A percentile compares a stretch with the other conserved stretches of the same genome.
phyloP scores from a whole-genome alignment of 2,113 vertebrate genomes.

The Channa maculata region DNA sequence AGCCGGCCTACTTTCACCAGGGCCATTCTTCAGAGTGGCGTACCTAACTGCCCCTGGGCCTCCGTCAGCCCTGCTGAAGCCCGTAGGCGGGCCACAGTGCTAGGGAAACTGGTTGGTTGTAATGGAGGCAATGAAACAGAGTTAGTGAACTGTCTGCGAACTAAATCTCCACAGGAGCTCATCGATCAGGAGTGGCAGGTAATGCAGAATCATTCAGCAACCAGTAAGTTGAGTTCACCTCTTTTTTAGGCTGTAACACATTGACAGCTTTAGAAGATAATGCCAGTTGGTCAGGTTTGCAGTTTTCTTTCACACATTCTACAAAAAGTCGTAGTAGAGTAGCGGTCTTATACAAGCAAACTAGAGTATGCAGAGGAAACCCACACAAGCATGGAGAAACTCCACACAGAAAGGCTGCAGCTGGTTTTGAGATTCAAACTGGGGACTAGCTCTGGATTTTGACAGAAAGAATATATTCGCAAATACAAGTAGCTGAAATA shows the following conservation, averaged over 20 bases:
- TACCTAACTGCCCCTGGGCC: conserved; percentile 92
- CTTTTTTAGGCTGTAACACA: background rate
- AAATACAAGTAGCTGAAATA: too few species aligned
- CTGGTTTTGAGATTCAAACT: too few species aligned
- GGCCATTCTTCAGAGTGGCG: conserved; percentile 90
- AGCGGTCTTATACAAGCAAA: too few species aligned
- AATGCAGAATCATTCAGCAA: conserved; percentile 46
- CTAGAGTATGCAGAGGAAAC: too few species aligned
- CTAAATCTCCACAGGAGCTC: conserved; percentile 84
- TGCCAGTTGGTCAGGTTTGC: background rate
- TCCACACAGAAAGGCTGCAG: too few species aligned
- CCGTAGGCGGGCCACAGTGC: conserved; percentile 82
- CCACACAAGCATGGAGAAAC: too few species aligned
- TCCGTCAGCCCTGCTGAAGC: conserved; percentile 86
- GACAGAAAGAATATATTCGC: too few species aligned
- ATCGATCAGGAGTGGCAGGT: conserved; percentile 89
- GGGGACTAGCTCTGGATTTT: too few species aligned
- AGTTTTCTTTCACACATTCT: too few species aligned
- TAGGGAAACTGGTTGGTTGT: conserved; percentile 87
- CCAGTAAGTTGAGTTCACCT: background rate
- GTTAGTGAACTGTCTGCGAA: conserved; percentile 86
- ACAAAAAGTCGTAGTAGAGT: too few species aligned
- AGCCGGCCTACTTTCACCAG: conserved; percentile 88
- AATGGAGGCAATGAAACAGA: conserved; percentile 87
- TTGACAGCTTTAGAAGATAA: background rate